Base-by-base conservation (phyloP, 2,888 invertebrate genomes). In the Heliothis peltigera region DNA sequence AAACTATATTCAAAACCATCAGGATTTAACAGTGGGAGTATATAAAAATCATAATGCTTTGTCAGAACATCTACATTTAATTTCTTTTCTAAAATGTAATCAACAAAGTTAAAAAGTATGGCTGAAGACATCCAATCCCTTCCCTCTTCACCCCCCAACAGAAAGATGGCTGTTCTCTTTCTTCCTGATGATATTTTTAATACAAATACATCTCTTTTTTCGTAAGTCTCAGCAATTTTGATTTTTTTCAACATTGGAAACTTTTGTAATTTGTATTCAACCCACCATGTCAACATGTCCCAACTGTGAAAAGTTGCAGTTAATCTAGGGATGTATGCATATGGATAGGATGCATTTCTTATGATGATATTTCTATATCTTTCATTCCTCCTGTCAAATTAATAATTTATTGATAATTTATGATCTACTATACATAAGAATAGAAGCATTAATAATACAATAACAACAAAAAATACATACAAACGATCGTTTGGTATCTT, bases 11-110 rank as follows among this genome's bases (percentile, higher is more conserved):
- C 83, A 83, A 92, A 93, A 21, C 94, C 94, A 88, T 94, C 94
- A 61, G 94, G 93, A 81, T 94, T 94, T n/a, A 91, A 77, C 22
- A 92, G 69, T 49, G 94, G 94, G 6, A 93, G 64, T 63, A 94
- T 81, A 73, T 92, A 93, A 67, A 93, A 87, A 74, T 91, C 88
- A 77, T 86, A 92, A 57, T 81, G 65, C 32, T 85, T 64, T 42
- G 79, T 57, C 43, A 92, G 63, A 43, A 53, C 25, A n/a, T 72
- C 65, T 19, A 84, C 54, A 39, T 67, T 64, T 19, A 62, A 68
- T 42, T 66, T 75, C 2, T 82, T 67, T 56, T 84, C 68, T 52
- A 91, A 76, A 42, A 92, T 71, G 25, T 72, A 67, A 17, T 80
- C 70, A 15, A 92, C 64, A 53, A 91, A 86, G 61, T 89, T 89